phyloP scores from a whole-genome alignment of 1,140 invertebrate genomes.

The Pogonus chalceus region DNA sequence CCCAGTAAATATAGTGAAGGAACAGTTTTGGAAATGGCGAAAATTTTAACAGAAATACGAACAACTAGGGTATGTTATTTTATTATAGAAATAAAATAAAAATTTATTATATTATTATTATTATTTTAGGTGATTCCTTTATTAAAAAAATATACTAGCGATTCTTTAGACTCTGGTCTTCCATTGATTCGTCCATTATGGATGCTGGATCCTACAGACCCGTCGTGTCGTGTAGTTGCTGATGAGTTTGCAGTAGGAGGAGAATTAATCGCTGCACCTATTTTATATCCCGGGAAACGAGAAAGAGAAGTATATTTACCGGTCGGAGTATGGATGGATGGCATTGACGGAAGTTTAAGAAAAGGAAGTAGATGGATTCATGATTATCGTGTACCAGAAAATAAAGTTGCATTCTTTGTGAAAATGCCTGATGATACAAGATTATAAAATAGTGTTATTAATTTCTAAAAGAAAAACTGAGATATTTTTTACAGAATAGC shows the following conservation, averaged over 20 bases:
- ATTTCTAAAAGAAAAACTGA: too few relatives aligned
- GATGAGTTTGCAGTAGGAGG: conserved; percentile 89
- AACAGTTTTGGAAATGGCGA: conserved; percentile 64
- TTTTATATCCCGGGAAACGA: conserved; percentile 55
- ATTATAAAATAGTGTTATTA: conserved; percentile 40
- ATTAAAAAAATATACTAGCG: conserved; percentile 61
- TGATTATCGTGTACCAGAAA: conserved; percentile 66
- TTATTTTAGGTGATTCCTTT: conserved; percentile 53
- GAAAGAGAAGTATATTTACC: conserved; percentile 67
- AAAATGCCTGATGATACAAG: conserved; percentile 75
- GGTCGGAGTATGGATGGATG: conserved; percentile 80
- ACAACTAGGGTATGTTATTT: conserved; percentile 50
- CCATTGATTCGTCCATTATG: conserved; percentile 82
- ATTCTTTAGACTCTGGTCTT: conserved; percentile 67
- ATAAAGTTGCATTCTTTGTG: conserved; percentile 75
- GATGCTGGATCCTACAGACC: conserved; percentile 80
- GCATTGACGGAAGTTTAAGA: conserved; percentile 70
- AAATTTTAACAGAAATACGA: conserved; percentile 62
- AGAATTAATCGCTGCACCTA: conserved; percentile 83
- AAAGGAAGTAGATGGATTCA: conserved; percentile 86
- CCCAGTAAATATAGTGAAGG: conserved; percentile 79
- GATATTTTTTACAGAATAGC: too few relatives aligned
- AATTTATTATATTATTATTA: conserved; percentile 11
- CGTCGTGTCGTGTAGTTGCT: conserved; percentile 62
- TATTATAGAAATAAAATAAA: conserved; percentile 1